These are phyloP conservation scores for Sebastes matsubarae DNA, from an alignment of 2,797 vertebrate species.

Conservation along the genomic window DNA sequence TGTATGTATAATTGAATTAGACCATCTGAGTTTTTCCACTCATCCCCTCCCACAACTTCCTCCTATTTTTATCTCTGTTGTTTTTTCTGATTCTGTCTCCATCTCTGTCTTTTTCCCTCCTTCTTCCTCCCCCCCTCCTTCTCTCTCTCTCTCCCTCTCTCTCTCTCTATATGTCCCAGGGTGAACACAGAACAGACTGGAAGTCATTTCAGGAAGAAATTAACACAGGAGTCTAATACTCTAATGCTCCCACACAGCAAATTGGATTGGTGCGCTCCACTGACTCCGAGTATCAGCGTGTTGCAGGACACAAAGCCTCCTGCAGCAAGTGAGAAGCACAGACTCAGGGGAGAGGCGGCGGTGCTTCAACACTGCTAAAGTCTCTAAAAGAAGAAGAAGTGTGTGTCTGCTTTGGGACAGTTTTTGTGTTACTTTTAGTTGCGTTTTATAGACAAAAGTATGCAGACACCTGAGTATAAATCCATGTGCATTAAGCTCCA, in stretches of 20 bases:
- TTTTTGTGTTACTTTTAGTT: not conserved
- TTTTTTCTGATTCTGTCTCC: not conserved
- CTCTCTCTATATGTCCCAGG: constrained; percentile 8
- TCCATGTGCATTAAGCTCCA: too few species aligned
- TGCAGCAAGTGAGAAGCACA: constrained; percentile 32
- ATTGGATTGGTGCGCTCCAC: constrained; percentile 70
- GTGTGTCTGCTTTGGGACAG: not conserved
- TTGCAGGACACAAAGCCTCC: constrained; percentile 58
- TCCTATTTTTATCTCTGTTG: not conserved
- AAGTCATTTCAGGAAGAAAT: constrained; percentile 73
- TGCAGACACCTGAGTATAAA: not conserved
- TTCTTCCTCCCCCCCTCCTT: not conserved
- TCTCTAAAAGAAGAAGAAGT: not conserved
- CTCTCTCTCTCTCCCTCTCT: not conserved
- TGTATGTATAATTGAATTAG: not conserved
- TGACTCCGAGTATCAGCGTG: constrained; percentile 64
- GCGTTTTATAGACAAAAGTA: not conserved
- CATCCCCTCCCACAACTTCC: not conserved
- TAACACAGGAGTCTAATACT: constrained; percentile 65
- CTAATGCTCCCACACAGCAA: constrained; percentile 67
- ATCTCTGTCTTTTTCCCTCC: not conserved
- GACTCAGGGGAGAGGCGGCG: constrained; percentile 1
- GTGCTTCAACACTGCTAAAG: constrained; percentile 2
- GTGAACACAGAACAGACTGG: constrained; percentile 39
- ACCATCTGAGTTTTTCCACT: not conserved